These are phyloP conservation scores for Oreocharis arfaki DNA, from an alignment of 2,113 vertebrate species.

Conservation along the genomic window DNA sequence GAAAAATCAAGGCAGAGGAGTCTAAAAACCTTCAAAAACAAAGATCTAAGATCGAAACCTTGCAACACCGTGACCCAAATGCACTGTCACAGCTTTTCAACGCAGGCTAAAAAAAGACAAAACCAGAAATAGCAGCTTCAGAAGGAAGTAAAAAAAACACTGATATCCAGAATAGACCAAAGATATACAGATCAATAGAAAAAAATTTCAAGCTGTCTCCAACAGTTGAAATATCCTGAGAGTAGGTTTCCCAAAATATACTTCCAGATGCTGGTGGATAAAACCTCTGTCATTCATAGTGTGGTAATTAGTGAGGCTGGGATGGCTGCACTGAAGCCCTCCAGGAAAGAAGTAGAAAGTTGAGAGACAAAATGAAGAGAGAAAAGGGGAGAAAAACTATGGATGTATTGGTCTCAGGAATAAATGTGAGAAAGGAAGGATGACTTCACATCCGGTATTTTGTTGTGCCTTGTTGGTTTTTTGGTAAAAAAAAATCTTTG, in stretches of 20 bases:
- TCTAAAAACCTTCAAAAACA: background rate
- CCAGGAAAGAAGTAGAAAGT: background rate
- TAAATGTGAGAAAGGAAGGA: background rate
- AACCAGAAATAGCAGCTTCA: constrained; percentile 6
- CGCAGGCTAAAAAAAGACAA: background rate
- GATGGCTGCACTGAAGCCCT: background rate
- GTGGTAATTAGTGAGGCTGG: accelerated
- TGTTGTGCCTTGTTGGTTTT: background rate
- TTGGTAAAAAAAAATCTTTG: background rate
- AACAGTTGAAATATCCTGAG: background rate
- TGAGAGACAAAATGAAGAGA: background rate
- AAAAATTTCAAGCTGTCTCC: background rate
- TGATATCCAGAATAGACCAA: background rate
- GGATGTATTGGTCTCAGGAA: background rate
- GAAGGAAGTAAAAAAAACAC: background rate
- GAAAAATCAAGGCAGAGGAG: background rate
- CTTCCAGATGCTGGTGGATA: background rate
- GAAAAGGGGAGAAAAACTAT: background rate
- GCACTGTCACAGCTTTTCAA: background rate
- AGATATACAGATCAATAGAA: background rate
- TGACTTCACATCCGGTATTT: background rate
- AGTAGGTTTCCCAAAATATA: background rate
- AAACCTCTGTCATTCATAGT: background rate
- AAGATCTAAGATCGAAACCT: background rate
- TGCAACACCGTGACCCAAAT: background rate